Percentiles rank a stretch among this genome's conserved stretches.
Evolutionary conservation across 2,888 invertebrate species (phyloP).

Genomic region (Spilosoma lubricipeda): DNA sequence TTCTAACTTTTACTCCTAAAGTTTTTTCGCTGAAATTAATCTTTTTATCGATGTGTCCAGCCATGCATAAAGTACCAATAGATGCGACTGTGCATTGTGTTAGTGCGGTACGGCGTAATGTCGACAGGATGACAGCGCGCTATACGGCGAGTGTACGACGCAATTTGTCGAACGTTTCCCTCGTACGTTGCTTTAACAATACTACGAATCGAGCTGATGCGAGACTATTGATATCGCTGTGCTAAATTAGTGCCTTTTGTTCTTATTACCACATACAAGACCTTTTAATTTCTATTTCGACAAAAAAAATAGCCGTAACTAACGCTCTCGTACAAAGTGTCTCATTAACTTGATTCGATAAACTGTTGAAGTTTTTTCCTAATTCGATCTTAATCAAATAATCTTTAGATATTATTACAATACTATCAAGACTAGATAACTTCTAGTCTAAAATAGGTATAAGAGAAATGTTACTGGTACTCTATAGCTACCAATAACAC

Average conservation of each 20-base stretch:
- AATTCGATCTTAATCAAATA: constrained; percentile 43
- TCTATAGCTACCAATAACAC: neutral
- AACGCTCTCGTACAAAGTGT: constrained; percentile 58
- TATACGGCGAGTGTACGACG: constrained; percentile 62
- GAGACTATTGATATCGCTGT: constrained; percentile 74
- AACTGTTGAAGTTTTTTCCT: constrained; percentile 63
- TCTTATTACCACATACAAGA: constrained; percentile 58
- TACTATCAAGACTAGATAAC: constrained; percentile 21
- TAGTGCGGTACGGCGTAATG: constrained; percentile 28
- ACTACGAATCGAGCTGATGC: constrained; percentile 75
- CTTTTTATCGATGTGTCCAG: constrained; percentile 58
- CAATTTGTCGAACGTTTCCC: constrained; percentile 81
- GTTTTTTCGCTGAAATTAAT: constrained; percentile 39
- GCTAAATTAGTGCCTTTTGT: constrained; percentile 76
- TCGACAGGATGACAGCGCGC: constrained; percentile 38
- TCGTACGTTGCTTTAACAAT: constrained; percentile 76
- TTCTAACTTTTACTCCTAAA: constrained; percentile 39
- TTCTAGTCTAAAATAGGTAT: constrained; percentile 9
- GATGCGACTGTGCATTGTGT: constrained; percentile 69
- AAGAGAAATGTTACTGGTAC: constrained; percentile 9
- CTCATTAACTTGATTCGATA: constrained; percentile 67
- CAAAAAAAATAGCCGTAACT: constrained; percentile 64
- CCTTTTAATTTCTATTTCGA: constrained; percentile 53
- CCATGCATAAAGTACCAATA: constrained; percentile 77
- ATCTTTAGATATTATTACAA: constrained; percentile 41